phyloP scores from a whole-genome alignment of 1,140 invertebrate genomes.

The Hirudo medicinalis region DNA sequence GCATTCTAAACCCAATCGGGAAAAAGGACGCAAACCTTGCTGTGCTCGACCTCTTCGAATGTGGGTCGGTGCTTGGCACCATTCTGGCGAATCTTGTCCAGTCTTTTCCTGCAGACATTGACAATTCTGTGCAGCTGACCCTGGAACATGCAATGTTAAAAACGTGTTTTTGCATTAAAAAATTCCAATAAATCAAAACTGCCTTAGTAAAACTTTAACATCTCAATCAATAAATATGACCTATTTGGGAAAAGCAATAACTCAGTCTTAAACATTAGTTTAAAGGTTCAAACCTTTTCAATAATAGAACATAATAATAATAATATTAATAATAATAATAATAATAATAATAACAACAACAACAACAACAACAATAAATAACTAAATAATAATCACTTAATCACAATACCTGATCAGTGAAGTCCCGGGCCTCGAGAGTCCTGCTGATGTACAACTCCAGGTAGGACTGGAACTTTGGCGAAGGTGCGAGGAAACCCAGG shows the following conservation, averaged over 20 bases:
- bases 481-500: conserved; percentile 83
- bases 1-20: not conserved
- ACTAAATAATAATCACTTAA: not conserved
- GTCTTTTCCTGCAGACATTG: conserved; percentile 56
- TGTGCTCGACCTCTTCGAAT: conserved; percentile 82
- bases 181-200: not conserved
- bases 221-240: too few species aligned
- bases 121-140: conserved; percentile 10
- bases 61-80: conserved; percentile 74
- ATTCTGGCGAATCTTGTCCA: conserved; percentile 65
- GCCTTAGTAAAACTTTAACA: not conserved
- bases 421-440: conserved; percentile 29
- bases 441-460: conserved; percentile 67
- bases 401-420: conserved; percentile 23
- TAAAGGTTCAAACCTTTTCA: not conserved
- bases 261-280: too few species aligned
- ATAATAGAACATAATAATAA: not conserved
- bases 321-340: conserved; percentile 1
- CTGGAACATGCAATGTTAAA: not conserved
- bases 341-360: not conserved
- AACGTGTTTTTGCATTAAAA: not conserved
- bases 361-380: not conserved
- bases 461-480: conserved; percentile 76
- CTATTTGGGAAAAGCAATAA: too few species aligned
- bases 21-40: conserved; percentile 52